Percentiles rank a stretch among this genome's conserved stretches.
Evolutionary conservation across 2,888 invertebrate species (phyloP).

Genomic region (Drosophila glabriapex): DNA sequence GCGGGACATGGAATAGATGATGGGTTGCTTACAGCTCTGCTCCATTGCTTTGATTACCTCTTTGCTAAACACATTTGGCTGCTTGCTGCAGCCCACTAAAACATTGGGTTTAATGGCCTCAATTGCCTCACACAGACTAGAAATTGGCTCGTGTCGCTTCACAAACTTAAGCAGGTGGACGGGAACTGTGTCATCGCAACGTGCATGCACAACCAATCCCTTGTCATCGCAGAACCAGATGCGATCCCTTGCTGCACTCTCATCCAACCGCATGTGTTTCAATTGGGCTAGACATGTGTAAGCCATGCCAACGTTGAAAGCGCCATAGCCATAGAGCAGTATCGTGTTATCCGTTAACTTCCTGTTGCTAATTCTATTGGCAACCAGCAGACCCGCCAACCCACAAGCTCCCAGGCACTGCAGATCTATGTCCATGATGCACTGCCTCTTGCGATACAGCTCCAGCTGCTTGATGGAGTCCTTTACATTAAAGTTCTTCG

Average conservation of each 20-base stretch:
- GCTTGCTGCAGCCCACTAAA: conserved; percentile 54
- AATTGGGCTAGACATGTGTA: conserved; percentile 46
- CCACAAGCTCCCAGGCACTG: conserved; percentile 57
- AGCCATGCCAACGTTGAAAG: conserved; percentile 61
- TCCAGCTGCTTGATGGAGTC: conserved; percentile 23
- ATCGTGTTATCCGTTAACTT: conserved; percentile 44
- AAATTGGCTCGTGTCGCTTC: conserved; percentile 19
- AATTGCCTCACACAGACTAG: conserved; percentile 36
- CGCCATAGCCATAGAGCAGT: conserved; percentile 48
- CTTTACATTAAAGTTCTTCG: conserved; percentile 28
- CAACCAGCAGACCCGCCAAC: conserved; percentile 53
- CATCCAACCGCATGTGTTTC: conserved; percentile 48
- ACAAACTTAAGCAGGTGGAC: conserved; percentile 37
- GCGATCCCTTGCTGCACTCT: conserved; percentile 32
- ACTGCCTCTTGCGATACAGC: conserved; percentile 39
- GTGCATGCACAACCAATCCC: conserved; percentile 48
- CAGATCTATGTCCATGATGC: conserved; percentile 52
- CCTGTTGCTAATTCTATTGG: conserved; percentile 23
- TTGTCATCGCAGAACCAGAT: conserved; percentile 66
- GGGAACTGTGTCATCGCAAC: conserved; percentile 31
- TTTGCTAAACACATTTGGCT: conserved; percentile 40
- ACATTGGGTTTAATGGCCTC: conserved; percentile 57
- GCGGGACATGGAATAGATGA: conserved; percentile 54
- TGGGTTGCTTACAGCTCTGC: conserved; percentile 41
- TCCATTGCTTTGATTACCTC: conserved; percentile 68